phyloP scores from a whole-genome alignment of 2,797 vertebrate genomes.

The Columba guinea region DNA sequence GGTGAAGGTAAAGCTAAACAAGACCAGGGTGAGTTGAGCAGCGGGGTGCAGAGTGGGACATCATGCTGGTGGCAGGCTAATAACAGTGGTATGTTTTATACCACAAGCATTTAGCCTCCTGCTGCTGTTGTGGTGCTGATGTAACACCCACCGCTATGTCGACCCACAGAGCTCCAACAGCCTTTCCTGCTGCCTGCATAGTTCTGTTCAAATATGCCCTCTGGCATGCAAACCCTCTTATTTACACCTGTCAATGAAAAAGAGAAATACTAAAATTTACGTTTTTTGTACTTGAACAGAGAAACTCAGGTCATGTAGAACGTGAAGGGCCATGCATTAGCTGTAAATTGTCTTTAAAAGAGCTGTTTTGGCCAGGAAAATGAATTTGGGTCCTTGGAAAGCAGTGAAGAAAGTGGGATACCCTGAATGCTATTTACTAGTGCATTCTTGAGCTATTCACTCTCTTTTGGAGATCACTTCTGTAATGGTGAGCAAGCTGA shows the following conservation, averaged over 20 bases:
- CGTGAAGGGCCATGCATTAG: not conserved
- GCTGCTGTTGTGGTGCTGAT: not conserved
- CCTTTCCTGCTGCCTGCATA: not conserved
- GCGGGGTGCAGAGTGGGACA: not conserved
- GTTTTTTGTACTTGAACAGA: not conserved
- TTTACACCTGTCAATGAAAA: not conserved
- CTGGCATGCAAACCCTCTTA: not conserved
- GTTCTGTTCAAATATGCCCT: not conserved
- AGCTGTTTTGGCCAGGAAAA: not conserved
- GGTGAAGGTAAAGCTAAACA: not conserved
- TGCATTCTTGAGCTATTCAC: not conserved
- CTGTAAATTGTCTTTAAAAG: not conserved
- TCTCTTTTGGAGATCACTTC: not conserved
- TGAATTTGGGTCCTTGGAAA: not conserved
- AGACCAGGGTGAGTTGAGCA: not conserved
- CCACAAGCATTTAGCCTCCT: not conserved
- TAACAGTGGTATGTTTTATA: not conserved
- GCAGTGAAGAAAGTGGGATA: not conserved
- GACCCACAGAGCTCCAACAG: not conserved
- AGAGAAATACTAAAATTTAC: not conserved
- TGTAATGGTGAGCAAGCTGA: not conserved
- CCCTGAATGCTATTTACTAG: not conserved
- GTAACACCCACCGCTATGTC: not conserved
- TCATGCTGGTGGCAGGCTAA: not conserved
- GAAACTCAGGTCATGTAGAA: not conserved